Conservation (phyloP, 1,140 invertebrate genomes). For the Lepidotrigona ventralis region DNA sequence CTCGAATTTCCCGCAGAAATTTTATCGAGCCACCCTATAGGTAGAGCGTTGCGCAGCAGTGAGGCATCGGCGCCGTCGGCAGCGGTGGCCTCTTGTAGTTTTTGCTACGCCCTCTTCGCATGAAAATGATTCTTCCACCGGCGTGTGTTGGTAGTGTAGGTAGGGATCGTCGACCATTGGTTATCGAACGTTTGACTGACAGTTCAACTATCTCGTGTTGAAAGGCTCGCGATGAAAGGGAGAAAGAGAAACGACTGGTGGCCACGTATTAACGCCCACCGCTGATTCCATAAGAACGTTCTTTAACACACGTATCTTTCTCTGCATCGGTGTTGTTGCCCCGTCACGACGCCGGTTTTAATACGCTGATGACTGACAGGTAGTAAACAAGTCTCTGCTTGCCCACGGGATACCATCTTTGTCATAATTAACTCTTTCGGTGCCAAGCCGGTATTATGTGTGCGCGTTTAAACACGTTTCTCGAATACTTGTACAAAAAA, state of each 20-base stretch:
- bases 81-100: slow-evolving; percentile 57
- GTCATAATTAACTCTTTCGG: slow-evolving; percentile 48
- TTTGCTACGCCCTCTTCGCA: slow-evolving; percentile 64
- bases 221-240: slow-evolving; percentile 37
- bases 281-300: background rate
- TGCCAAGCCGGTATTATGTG: slow-evolving; percentile 31
- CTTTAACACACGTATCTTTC: slow-evolving; percentile 27
- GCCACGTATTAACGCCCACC: slow-evolving; percentile 34
- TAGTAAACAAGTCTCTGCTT: slow-evolving; percentile 56
- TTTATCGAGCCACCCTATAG: slow-evolving; percentile 51
- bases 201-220: slow-evolving; percentile 47
- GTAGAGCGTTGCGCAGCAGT: slow-evolving; percentile 46
- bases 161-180: slow-evolving; percentile 49
- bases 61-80: slow-evolving; percentile 44
- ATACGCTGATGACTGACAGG: slow-evolving; percentile 55
- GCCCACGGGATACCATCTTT: slow-evolving; percentile 48
- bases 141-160: slow-evolving; percentile 27
- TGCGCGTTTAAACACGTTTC: slow-evolving; percentile 17
- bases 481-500: background rate
- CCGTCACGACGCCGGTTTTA: slow-evolving; percentile 42
- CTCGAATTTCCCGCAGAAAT: slow-evolving; percentile 53
- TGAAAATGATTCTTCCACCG: slow-evolving; percentile 63
- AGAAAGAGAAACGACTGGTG: slow-evolving; percentile 41
- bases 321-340: slow-evolving; percentile 23
- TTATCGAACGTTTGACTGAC: slow-evolving; percentile 70